Conservation (phyloP, 2,888 invertebrate species). For the Oscheius sp. region DNA sequence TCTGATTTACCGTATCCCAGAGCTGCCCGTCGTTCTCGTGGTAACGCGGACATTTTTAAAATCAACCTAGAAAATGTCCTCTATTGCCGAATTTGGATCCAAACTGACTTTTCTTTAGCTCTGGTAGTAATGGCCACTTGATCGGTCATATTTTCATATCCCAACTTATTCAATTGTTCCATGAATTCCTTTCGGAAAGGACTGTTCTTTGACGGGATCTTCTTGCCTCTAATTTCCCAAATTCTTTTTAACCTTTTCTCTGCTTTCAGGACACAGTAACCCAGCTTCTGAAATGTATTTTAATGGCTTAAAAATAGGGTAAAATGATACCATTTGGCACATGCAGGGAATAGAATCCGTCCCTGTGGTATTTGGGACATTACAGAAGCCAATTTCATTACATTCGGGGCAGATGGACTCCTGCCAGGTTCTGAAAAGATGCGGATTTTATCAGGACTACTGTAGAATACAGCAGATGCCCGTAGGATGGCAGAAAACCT, state of each 20-base stretch:
- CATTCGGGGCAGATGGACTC: conserved; percentile 67
- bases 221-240: conserved; percentile 70
- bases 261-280: conserved; percentile 68
- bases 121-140: conserved; percentile 72
- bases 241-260: conserved; percentile 63
- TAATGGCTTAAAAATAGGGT: neutral
- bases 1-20: conserved; percentile 56
- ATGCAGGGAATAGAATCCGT: conserved; percentile 65
- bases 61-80: conserved; percentile 61
- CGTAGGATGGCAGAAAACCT: too few species aligned
- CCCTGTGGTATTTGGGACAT: conserved; percentile 69
- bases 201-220: conserved; percentile 53
- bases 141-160: conserved; percentile 71
- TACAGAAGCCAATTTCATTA: conserved; percentile 72
- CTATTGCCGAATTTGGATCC: neutral
- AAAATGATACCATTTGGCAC: conserved; percentile 62
- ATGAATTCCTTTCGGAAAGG: conserved; percentile 67
- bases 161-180: conserved; percentile 65
- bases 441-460: too few species aligned
- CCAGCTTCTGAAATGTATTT: conserved; percentile 46
- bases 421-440: conserved; percentile 61
- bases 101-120: conserved; percentile 68
- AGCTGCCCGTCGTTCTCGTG: conserved; percentile 53
- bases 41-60: conserved; percentile 67
- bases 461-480: too few species aligned